These are phyloP conservation scores for Allacma fusca DNA, from an alignment of 2,888 invertebrate species.

Conservation along the genomic window DNA sequence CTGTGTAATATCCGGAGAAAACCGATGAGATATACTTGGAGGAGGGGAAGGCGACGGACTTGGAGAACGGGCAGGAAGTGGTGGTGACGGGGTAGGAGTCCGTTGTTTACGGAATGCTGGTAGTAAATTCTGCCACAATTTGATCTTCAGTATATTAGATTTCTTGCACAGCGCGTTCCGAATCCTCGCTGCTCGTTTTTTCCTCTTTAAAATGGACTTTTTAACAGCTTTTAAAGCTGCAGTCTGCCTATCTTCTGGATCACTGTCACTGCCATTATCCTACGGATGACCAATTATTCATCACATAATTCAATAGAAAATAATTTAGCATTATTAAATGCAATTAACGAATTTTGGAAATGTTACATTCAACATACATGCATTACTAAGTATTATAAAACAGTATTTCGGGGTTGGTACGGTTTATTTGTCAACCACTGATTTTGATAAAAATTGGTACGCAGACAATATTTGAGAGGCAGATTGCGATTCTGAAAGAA, in stretches of 20 bases:
- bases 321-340: too few relatives aligned
- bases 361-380: too few relatives aligned
- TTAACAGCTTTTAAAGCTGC: conserved; percentile 1
- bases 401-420: too few relatives aligned
- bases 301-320: too few relatives aligned
- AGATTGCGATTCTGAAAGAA: too few relatives aligned
- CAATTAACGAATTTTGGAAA: too few relatives aligned
- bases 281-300: too few relatives aligned
- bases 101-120: background rate
- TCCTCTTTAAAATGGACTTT: conserved; percentile 16
- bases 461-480: too few relatives aligned
- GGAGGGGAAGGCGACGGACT: conserved; percentile 3
- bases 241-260: background rate
- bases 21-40: background rate
- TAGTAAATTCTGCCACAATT: conserved; percentile 34
- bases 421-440: too few relatives aligned
- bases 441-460: too few relatives aligned
- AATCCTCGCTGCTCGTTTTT: conserved; percentile 19
- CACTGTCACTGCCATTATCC: too few relatives aligned
- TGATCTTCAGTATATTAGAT: conserved; percentile 31
- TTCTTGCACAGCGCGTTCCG: conserved; percentile 24
- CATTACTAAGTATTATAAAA: too few relatives aligned
- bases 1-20: conserved; percentile 39
- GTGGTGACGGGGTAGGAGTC: background rate
- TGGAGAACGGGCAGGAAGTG: background rate